Base-by-base conservation (phyloP, 2,888 invertebrate species). In the Seladonia tumulorum region DNA sequence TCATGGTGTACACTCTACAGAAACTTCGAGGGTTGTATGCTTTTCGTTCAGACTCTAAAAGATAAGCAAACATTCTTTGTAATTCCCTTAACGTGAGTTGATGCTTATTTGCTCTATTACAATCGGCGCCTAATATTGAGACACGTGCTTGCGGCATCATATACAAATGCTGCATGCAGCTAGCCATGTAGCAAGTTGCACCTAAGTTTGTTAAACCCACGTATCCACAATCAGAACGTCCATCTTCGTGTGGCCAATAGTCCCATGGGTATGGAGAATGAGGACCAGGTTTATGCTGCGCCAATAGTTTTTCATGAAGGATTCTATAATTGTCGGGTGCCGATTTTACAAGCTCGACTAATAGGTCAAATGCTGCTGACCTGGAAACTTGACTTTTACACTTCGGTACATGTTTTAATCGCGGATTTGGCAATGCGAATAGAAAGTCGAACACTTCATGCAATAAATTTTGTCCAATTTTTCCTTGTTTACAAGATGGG, bases 131-230 rank as follows among this genome's bases (percentile, higher is more conserved):
- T 80, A 99, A 95, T 90, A 99, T 97, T 0, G 98, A 98, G 74
- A 97, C 97, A 76, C 99, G 96, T 0, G 98, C 98, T 93, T 98
- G 98, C 8, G 99, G 99, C 97, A 99, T 98, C 99, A 99, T 99
- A 95, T 98, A 99, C 88, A 99, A 95, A 95, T 99, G 99, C 95
- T 99, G 99, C 97, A 99, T 98, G 93, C 99, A 99, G 4, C 99
- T 98, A 16, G 99, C 99, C 98, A 99, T 98, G 95, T 99, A 99
- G 94, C 99, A 99, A 1, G 99, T 99, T 45, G 99, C 99, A 45
- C 99, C 99, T 25, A 99, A 96, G 95, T 99, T 99, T 0, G 99
- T 98, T 7, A 99, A 96, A 0, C 99, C 99, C 0, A 99, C 99
- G 95, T 98, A 99, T 18, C 99, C 99, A 95, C 98, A 99, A 93